These are phyloP conservation scores for Geophilus truncorum DNA, from an alignment of 2,888 invertebrate genomes.

Conservation along the genomic window DNA sequence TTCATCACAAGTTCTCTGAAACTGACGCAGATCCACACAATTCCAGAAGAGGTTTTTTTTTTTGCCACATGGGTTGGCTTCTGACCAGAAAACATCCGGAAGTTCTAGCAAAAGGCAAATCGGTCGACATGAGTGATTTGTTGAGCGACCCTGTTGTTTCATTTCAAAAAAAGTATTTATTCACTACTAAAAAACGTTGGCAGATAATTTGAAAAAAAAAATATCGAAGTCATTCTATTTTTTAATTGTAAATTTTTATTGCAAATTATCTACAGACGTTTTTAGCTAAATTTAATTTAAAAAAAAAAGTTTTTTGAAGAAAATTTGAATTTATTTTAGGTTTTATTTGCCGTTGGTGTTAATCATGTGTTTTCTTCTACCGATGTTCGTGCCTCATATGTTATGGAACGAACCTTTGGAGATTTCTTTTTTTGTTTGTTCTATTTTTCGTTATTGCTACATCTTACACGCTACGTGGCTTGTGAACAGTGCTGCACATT, in stretches of 20 bases:
- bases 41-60: constrained; percentile 88
- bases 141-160: constrained; percentile 71
- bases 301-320: not conserved
- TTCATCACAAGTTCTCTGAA: constrained; percentile 88
- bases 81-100: constrained; percentile 84
- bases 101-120: constrained; percentile 77
- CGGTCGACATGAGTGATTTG: constrained; percentile 78
- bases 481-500: constrained; percentile 51
- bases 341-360: constrained; percentile 3
- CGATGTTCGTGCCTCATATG: not conserved
- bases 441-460: constrained; percentile 48
- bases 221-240: too few relatives aligned
- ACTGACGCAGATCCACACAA: constrained; percentile 93
- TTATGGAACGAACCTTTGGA: constrained; percentile 25
- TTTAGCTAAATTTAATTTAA: not conserved
- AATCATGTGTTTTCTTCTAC: constrained; percentile 27
- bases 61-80: constrained; percentile 93
- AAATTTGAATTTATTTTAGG: too few relatives aligned
- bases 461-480: constrained; percentile 52
- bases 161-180: constrained; percentile 73
- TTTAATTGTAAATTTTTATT: too few relatives aligned
- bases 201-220: too few relatives aligned
- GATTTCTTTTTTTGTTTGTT: constrained; percentile 47
- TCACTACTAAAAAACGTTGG: too few relatives aligned
- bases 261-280: too few relatives aligned